These are phyloP conservation scores for Pelvicachromis taeniatus DNA, from an alignment of 2,113 vertebrate genomes.

Conservation along the genomic window DNA sequence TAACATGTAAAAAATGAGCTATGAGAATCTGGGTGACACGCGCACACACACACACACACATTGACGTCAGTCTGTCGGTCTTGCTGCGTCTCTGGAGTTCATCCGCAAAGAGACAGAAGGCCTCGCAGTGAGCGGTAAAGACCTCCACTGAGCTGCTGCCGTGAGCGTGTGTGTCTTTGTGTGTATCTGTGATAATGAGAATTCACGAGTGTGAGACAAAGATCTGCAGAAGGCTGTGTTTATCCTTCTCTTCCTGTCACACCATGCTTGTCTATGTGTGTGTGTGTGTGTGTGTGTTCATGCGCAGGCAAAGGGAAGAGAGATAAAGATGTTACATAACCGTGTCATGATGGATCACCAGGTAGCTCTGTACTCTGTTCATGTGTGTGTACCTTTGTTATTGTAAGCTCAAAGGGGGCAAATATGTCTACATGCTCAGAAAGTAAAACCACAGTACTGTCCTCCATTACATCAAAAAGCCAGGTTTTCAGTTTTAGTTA, in stretches of 20 bases:
- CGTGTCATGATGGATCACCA: conserved; percentile 23
- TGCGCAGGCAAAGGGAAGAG: not conserved
- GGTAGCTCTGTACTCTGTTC: not conserved
- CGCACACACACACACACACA: not conserved
- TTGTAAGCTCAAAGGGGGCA: not conserved
- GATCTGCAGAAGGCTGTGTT: not conserved
- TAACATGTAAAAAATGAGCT: not conserved
- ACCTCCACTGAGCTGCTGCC: conserved; percentile 14
- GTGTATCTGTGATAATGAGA: not conserved
- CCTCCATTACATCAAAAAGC: not conserved
- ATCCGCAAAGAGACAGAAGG: conserved; percentile 55
- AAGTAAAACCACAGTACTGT: not conserved
- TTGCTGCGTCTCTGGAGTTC: conserved; percentile 46
- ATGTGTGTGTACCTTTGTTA: not conserved
- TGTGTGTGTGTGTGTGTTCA: not conserved
- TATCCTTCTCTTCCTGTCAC: not conserved
- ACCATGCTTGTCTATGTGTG: not conserved
- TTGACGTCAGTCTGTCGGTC: conserved; percentile 37
- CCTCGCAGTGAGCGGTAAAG: conserved; percentile 39
- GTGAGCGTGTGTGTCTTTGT: not conserved
- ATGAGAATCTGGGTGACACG: not conserved
- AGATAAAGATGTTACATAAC: conserved; percentile 36
- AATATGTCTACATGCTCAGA: not conserved
- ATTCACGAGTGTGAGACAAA: not conserved
- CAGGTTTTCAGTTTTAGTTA: not conserved